phyloP scores from a whole-genome alignment of 2,888 invertebrate genomes.

The Ctena decussata region DNA sequence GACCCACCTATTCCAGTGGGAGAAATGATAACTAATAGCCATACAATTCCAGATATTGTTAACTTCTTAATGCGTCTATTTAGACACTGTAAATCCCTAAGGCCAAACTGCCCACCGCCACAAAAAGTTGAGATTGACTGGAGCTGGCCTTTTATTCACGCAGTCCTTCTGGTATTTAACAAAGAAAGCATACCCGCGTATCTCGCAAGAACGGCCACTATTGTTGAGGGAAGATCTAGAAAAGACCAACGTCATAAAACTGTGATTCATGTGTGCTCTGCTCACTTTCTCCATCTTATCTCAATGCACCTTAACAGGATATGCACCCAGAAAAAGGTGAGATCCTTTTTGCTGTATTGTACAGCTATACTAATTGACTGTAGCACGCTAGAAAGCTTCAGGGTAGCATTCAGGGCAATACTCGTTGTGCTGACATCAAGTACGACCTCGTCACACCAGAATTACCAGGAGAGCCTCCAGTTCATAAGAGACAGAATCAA shows the following conservation, averaged over 20 bases:
- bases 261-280: not conserved
- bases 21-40: conserved; percentile 9
- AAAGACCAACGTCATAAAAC: not conserved
- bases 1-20: conserved; percentile 6
- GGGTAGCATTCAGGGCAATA: not conserved
- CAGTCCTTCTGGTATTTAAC: not conserved
- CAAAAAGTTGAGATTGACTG: not conserved
- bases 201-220: not conserved
- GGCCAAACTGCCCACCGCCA: not conserved
- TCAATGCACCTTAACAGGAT: not conserved
- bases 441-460: not conserved
- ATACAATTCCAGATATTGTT: not conserved
- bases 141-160: not conserved
- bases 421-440: not conserved
- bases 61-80: not conserved
- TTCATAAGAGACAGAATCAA: not conserved
- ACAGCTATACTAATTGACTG: not conserved
- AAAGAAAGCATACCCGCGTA: not conserved
- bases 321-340: not conserved
- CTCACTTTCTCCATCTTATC: not conserved
- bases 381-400: not conserved
- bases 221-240: not conserved
- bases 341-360: not conserved
- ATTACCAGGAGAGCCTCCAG: not conserved
- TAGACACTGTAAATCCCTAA: not conserved